Evolutionary conservation across 1,140 invertebrate species (phyloP).

Genomic region (Nasonia giraulti): DNA sequence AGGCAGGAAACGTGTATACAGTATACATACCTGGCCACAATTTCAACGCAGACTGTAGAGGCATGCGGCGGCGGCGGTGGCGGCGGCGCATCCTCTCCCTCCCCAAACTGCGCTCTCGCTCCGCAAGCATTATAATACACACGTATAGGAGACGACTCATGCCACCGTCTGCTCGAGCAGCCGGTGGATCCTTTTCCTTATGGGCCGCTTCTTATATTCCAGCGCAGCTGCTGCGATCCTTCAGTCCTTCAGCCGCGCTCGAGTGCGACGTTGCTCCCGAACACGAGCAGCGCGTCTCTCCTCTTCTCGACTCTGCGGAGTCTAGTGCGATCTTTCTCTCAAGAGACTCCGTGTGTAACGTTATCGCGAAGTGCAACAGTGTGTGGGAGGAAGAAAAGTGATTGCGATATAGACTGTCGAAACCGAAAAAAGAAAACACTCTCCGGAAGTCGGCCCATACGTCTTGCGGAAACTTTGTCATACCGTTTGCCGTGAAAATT

Average conservation of each 20-base stretch:
- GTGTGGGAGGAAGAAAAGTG: no score
- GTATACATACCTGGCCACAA: not conserved
- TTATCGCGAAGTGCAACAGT: no score
- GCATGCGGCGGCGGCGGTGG: not conserved
- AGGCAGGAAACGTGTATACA: not conserved
- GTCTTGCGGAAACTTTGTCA: no score
- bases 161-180: not conserved
- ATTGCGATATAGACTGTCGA: no score
- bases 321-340: no score
- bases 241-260: conserved; percentile 41
- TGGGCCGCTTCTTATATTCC: not conserved
- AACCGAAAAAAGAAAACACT: no score
- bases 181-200: conserved; percentile 11
- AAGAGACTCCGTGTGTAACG: no score
- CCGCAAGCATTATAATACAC: not conserved
- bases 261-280: not conserved
- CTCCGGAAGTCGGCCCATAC: no score
- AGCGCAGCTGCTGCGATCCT: conserved; percentile 32
- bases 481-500: not conserved
- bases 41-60: not conserved
- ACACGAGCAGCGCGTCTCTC: not conserved
- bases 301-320: no score
- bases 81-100: conserved; percentile 13
- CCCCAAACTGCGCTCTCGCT: not conserved
- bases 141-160: not conserved